Evolutionary conservation across 2,888 invertebrate species (phyloP), one percentile per base, ranked within the genome.

Genomic region (Seira sanloemensis): DNA sequence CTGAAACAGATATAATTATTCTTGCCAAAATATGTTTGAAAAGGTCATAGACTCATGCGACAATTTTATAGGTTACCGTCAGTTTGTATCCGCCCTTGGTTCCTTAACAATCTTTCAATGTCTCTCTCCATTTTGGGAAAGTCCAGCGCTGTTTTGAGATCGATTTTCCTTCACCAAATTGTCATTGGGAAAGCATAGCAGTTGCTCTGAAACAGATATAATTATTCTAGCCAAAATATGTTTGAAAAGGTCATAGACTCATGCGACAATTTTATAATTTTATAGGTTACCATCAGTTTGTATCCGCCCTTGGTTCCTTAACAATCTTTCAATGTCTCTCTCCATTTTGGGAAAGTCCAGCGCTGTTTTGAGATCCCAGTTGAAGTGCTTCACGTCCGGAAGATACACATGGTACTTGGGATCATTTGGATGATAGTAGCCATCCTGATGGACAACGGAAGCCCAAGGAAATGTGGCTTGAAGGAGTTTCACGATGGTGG

Each of bases 401-500:
- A 86, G 19, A 65, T 72, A 80, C 0, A 77, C 80, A 46, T 86
- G 86, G 54, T 74, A 78, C n/a, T 74, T 54, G 0, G 85, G 78
- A 2, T 85, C 83, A 50, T 74, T 77, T 1, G 86, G 86, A 24
- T 79, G 74, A 26, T 74, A 86, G 26, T 86, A 86, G 21, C 62
- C 65, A 65, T 86, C 86, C 54, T 86, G 86, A 58, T 86, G 85
- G 21, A 86, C 25, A 0, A 85, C 78, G 1, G 65, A 66, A 23
- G 85, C 79, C 85, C 86, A 86, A 0, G 82, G 86, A 46, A 86
- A 85, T n/a, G 86, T 78, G 1, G 58, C 77, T 25, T 80, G 62
- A 2, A 86, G 24, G 1, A 86, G 66, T 27, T 92, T 92, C 0
- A 95, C 93, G 50, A 96, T 90, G 0, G 95, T 94, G 0, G 96